Evolutionary conservation across 2,797 vertebrate species (phyloP).

Genomic region (Myoxocephalus aenaeus): DNA sequence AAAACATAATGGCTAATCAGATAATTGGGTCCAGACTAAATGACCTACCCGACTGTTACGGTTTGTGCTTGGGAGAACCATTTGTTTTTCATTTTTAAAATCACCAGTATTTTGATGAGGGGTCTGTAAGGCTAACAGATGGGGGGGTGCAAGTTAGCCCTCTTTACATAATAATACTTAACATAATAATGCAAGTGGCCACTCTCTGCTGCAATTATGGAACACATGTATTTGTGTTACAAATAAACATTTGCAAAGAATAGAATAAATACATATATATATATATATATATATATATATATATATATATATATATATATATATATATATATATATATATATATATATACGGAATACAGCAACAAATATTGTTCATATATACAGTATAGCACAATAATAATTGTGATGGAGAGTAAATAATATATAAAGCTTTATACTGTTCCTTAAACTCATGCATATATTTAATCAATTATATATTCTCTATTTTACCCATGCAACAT

Average conservation of each 20-base stretch:
- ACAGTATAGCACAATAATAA: neutral
- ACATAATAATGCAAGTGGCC: constrained; percentile 33
- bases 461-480: neutral
- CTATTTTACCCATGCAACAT: neutral
- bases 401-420: neutral
- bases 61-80: constrained; percentile 62
- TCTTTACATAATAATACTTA: constrained; percentile 1
- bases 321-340: no score
- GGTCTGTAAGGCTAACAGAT: constrained; percentile 57
- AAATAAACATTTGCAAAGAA: no score
- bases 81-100: constrained; percentile 64
- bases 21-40: constrained; percentile 66
- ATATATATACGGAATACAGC: neutral
- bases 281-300: no score
- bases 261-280: no score
- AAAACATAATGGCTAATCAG: constrained; percentile 63
- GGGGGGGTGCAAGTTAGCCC: constrained; percentile 15
- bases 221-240: constrained; percentile 5
- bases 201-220: constrained; percentile 19
- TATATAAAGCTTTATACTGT: neutral
- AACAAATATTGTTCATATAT: neutral
- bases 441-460: neutral
- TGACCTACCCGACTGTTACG: constrained; percentile 46
- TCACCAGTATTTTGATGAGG: constrained; percentile 61
- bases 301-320: no score